Conservation (phyloP, 2,113 vertebrate genomes). For the Anarhynchus alexandrinus region DNA sequence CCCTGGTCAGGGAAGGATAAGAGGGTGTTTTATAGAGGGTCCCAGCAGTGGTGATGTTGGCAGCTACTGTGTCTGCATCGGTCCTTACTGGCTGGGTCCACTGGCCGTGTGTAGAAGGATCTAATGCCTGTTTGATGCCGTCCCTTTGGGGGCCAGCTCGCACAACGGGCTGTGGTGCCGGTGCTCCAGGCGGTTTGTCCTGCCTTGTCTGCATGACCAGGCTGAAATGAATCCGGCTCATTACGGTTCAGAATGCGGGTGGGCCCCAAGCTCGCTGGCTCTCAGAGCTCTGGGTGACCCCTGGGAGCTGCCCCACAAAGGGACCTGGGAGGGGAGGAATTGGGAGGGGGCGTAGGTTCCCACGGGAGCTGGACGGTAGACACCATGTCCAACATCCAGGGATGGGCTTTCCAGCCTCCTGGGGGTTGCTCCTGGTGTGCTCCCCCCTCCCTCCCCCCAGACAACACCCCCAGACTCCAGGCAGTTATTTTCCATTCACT, state of each 20-base stretch:
- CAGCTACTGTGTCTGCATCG: rapidly evolving
- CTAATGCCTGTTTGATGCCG: neutral
- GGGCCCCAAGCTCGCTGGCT: neutral
- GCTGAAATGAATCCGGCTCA: rapidly evolving
- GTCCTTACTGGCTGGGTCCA: neutral
- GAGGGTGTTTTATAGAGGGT: rapidly evolving
- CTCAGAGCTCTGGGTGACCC: neutral
- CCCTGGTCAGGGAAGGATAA: neutral
- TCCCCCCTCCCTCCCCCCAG: neutral
- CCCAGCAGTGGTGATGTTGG: neutral
- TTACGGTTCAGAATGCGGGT: rapidly evolving
- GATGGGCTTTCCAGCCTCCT: neutral
- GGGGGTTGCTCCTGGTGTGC: rapidly evolving
- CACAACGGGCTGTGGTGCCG: rapidly evolving
- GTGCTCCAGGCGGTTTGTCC: neutral
- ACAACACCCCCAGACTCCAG: neutral
- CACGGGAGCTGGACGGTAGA: neutral
- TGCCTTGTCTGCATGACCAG: rapidly evolving
- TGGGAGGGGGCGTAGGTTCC: neutral
- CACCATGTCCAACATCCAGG: rapidly evolving
- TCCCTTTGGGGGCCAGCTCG: neutral
- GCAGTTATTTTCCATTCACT: neutral
- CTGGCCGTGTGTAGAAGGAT: rapidly evolving
- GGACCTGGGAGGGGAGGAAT: rapidly evolving
- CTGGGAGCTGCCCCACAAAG: neutral